A percentile compares a stretch with the other conserved stretches of the same genome.
These are phyloP conservation scores for Noctuana brunneofusca DNA, from an alignment of 2,888 invertebrate species.

Conservation along the genomic window DNA sequence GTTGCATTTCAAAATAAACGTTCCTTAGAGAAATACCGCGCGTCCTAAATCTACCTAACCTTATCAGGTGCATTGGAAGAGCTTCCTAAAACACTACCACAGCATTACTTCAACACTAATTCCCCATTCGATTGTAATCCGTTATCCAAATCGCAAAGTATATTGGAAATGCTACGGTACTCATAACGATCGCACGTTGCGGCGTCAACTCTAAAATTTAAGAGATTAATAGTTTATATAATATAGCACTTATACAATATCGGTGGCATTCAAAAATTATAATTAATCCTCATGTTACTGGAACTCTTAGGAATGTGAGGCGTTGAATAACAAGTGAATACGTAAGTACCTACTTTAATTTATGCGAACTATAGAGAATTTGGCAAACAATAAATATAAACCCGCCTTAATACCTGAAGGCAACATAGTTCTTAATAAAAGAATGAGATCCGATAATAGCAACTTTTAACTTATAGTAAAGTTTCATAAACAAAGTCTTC, in stretches of 20 bases:
- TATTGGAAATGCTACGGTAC: constrained; percentile 65
- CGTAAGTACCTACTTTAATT: constrained; percentile 24
- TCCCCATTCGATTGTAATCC: constrained; percentile 49
- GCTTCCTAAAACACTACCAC: constrained; percentile 68
- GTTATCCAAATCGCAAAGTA: constrained; percentile 46
- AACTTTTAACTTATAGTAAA: constrained; percentile 40
- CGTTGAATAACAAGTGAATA: constrained; percentile 26
- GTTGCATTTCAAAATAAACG: constrained; percentile 45
- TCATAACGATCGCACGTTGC: constrained; percentile 46
- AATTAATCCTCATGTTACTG: constrained; percentile 25
- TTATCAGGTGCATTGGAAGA: constrained; percentile 66
- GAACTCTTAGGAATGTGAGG: constrained; percentile 36
- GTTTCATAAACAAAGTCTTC: constrained; percentile 33
- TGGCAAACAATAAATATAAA: constrained; percentile 28
- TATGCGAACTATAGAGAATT: constrained; percentile 15
- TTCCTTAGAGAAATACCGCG: constrained; percentile 55
- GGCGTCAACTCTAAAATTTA: constrained; percentile 30
- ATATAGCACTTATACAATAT: constrained; percentile 50
- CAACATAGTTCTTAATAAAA: constrained; percentile 55
- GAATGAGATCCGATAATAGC: constrained; percentile 63
- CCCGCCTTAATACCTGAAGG: constrained; percentile 49
- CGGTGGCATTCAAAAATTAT: constrained; percentile 54
- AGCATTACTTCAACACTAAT: constrained; percentile 47
- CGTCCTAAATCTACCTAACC: constrained; percentile 47
- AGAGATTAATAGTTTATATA: constrained; percentile 41